Percentiles rank a stretch among this genome's conserved stretches.
Conservation (phyloP, 2,888 invertebrate genomes). For the Sepioteuthis lessoniana region DNA sequence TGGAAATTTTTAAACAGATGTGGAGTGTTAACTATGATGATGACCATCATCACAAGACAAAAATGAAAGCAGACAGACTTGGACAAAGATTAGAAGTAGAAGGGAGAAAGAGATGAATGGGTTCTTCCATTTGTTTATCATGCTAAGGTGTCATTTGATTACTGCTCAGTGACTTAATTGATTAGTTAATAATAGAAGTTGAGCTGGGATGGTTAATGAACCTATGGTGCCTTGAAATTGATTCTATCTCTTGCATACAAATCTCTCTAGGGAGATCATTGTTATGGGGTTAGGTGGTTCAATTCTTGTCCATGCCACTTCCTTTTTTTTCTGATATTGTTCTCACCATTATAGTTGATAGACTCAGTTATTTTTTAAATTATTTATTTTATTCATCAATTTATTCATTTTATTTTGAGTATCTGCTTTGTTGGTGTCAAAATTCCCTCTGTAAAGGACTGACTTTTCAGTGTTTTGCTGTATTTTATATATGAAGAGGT, state of each 20-base stretch:
- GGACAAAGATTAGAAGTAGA: neutral
- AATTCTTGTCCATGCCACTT: neutral
- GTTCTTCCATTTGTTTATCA: neutral
- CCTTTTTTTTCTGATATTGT: too few species aligned
- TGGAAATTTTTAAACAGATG: neutral
- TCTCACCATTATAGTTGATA: too few species aligned
- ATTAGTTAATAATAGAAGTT: constrained; percentile 21
- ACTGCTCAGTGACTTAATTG: neutral
- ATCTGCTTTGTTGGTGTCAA: too few species aligned
- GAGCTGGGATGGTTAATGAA: neutral
- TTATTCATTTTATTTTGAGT: too few species aligned
- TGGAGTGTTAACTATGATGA: neutral
- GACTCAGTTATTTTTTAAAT: too few species aligned
- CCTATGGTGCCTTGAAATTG: neutral
- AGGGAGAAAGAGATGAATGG: neutral
- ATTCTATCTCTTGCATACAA: neutral
- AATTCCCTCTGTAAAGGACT: too few species aligned
- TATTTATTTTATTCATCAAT: too few species aligned
- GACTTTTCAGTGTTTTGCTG: too few species aligned
- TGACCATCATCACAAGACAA: neutral
- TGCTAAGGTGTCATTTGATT: neutral
- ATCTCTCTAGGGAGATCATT: neutral
- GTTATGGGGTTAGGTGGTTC: neutral
- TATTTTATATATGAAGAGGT: too few species aligned
- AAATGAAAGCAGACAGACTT: neutral